These are phyloP conservation scores for Epizoanthus scotinus DNA, from an alignment of 92 coral and sea anemone species.

Conservation along the genomic window DNA sequence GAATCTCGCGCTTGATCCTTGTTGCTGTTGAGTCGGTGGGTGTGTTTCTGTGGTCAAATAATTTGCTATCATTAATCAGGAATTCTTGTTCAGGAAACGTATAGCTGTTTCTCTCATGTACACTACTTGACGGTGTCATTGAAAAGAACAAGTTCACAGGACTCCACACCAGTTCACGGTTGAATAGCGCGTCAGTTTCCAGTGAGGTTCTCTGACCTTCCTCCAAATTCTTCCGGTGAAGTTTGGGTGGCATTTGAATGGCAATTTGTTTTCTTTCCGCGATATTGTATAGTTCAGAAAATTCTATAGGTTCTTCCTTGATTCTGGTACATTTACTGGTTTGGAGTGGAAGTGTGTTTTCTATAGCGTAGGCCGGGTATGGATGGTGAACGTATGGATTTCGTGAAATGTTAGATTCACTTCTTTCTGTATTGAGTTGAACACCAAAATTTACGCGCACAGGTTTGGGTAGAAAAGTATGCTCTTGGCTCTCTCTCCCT, in stretches of 20 bases:
- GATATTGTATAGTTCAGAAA: slow-evolving; percentile 13
- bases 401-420: not conserved
- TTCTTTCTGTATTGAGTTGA: not conserved
- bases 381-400: not conserved
- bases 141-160: slow-evolving; percentile 16
- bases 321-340: not conserved
- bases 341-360: not conserved
- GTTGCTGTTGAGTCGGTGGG: not conserved
- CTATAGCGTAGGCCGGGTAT: not conserved
- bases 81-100: not conserved
- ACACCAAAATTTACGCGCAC: slow-evolving; percentile 15
- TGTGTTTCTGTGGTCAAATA: not conserved
- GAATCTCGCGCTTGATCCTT: not conserved
- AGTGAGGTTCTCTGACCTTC: not conserved
- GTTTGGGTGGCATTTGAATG: not conserved
- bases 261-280: not conserved
- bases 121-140: not conserved
- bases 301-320: slow-evolving; percentile 18
- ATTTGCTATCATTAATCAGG: not conserved
- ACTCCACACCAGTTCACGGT: not conserved
- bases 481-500: not conserved
- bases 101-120: not conserved
- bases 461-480: not conserved
- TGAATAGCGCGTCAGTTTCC: not conserved
- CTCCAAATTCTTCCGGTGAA: not conserved